Evolutionary conservation across 2,888 invertebrate species (phyloP), one percentile per base, ranked within the genome.

Genomic region (Caenorhabditis virilis): DNA sequence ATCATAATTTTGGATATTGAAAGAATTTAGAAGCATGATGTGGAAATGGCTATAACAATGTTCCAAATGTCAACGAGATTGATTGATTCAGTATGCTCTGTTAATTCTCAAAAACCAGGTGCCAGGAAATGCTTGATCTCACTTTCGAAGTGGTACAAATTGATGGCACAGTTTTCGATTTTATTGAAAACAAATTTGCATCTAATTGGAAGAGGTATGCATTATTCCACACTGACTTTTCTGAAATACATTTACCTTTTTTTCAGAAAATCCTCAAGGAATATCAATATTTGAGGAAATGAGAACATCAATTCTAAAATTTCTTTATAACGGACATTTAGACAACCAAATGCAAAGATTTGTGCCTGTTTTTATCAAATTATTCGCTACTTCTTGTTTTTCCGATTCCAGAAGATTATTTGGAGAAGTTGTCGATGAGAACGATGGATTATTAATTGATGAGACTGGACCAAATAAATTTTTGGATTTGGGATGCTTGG

Each of bases 101-200:
- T 48, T 1, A 47, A 55, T 23, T n/a, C 35, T 16, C 15, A 9
- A 6, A 18, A 25, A 16, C 26, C 7, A 16, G 42, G 38, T 6
- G 4, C 33, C 0, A 25, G 59, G 27, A 60, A 38, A 7, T 22
- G 54, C 5, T 18, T 55, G 15, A 30, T 65, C 0, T 39, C 27
- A 18, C 2, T 65, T 1, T 52, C 60, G 7, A 20, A 45, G 3
- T 56, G 54, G 59, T 56, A 65, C 39, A 50, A 51, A 38, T 16
- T 65, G 27, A 45, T 60, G 48, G 25, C 41, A 1, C 51, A 58
- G n/a, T 33, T 69, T 15, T 47, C 71, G 11, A 18, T 52, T n/a
- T 38, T 71, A 22, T 41, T 71, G 7, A 68, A 66, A 47, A 25
- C 26, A 13, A 22, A 60, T 1, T 27, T 70, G 11, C 22, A 27